Evolutionary conservation across 2,797 vertebrate genomes (phyloP).

Genomic region (Rachycentron canadum): DNA sequence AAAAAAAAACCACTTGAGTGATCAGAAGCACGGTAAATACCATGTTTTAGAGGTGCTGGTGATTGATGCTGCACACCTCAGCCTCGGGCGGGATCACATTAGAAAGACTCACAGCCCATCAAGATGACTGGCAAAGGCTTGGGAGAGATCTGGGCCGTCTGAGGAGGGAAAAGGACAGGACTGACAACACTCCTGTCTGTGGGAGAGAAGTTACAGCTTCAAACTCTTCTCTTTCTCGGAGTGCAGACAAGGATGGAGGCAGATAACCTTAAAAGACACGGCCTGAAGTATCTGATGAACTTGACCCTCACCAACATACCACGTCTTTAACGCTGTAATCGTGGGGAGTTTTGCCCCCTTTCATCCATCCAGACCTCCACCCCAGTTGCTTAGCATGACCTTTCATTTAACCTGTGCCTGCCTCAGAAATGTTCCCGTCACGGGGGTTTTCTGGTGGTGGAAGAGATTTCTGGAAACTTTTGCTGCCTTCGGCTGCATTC

Average conservation of each 20-base stretch:
- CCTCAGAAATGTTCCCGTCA: conserved; percentile 2
- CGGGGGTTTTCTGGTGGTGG: background rate
- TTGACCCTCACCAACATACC: conserved; percentile 14
- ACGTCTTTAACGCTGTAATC: background rate
- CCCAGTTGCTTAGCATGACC: background rate
- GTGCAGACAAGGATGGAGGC: background rate
- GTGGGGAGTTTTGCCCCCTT: background rate
- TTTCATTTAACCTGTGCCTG: conserved; percentile 11
- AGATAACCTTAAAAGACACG: background rate
- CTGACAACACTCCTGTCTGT: background rate
- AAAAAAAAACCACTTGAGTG: too few species aligned
- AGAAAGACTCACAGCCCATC: background rate
- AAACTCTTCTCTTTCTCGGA: conserved; percentile 7
- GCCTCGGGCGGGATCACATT: conserved; percentile 9
- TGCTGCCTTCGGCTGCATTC: background rate
- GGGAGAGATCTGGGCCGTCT: background rate
- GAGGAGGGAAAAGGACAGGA: background rate
- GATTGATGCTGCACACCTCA: background rate
- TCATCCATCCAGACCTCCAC: background rate
- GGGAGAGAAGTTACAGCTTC: conserved; percentile 1
- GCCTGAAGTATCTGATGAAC: conserved; percentile 18
- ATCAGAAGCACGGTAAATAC: background rate
- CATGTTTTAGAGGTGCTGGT: background rate
- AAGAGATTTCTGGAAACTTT: conserved; percentile 1
- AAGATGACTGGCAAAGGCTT: conserved; percentile 16